Percentiles rank a stretch among this genome's conserved stretches.
phyloP scores from a whole-genome alignment of 1,140 invertebrate genomes.

The Lasioglossum albipes region DNA sequence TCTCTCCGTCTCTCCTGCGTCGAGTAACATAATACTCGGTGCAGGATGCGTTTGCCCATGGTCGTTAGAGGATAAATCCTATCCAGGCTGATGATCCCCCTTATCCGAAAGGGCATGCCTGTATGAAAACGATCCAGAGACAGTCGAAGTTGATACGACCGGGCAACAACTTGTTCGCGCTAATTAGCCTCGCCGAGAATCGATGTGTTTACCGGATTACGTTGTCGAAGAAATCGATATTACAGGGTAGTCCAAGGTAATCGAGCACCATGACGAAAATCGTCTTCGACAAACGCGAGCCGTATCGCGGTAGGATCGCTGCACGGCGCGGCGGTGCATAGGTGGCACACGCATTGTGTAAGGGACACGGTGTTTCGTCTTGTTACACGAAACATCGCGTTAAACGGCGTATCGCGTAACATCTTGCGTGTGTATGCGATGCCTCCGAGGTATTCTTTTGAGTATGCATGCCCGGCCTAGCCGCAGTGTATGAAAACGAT shows the following conservation, averaged over 20 bases:
- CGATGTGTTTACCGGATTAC: slow-evolving; percentile 2
- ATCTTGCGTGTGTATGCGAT: background rate
- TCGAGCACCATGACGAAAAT: too few relatives aligned
- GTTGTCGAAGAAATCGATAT: too few relatives aligned
- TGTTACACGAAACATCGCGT: background rate
- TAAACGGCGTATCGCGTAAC: slow-evolving; percentile 11
- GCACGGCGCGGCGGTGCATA: background rate
- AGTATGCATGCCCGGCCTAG: too few relatives aligned
- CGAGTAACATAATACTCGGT: background rate
- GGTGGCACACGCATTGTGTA: background rate
- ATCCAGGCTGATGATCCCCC: background rate
- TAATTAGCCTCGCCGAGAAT: slow-evolving; percentile 23
- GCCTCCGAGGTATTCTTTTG: too few relatives aligned
- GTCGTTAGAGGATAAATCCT: background rate
- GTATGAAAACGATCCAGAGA: background rate
- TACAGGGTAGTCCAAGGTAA: too few relatives aligned
- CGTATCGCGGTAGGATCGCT: background rate
- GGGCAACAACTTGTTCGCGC: slow-evolving; percentile 4
- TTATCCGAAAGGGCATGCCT: background rate
- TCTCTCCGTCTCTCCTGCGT: background rate
- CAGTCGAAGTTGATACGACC: background rate
- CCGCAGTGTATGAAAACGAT: too few relatives aligned
- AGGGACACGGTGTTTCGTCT: background rate
- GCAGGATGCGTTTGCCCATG: too few relatives aligned
- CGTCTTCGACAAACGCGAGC: background rate